These are phyloP conservation scores for Cyprinodon variegatus DNA, from an alignment of 2,113 vertebrate species.

Conservation along the genomic window DNA sequence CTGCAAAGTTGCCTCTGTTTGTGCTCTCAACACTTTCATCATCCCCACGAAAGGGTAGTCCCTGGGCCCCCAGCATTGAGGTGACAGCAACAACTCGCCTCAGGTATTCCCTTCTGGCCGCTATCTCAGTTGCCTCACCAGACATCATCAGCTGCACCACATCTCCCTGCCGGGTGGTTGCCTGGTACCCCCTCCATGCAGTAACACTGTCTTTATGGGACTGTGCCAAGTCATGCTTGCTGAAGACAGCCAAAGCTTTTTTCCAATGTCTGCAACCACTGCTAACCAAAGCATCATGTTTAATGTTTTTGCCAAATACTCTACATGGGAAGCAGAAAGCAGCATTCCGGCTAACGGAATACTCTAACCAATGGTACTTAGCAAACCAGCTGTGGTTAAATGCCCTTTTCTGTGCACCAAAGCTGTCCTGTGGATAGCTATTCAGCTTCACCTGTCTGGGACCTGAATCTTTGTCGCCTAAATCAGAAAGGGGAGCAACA, in stretches of 20 bases:
- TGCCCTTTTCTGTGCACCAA: slow-evolving; percentile 1
- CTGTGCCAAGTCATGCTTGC: neutral
- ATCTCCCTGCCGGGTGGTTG: neutral
- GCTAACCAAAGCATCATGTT: no score
- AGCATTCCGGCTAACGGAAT: neutral
- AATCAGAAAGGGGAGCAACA: neutral
- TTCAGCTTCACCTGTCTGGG: slow-evolving; percentile 3
- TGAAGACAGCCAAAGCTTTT: neutral
- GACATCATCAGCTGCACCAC: neutral
- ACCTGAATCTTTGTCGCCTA: neutral
- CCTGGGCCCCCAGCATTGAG: neutral
- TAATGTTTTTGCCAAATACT: neutral
- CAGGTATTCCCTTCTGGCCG: neutral
- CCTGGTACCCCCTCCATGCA: neutral
- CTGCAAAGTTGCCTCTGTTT: no score
- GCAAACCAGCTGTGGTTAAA: neutral
- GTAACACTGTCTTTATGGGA: slow-evolving; percentile 1
- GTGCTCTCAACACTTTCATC: no score
- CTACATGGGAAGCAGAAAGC: no score
- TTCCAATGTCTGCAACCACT: neutral
- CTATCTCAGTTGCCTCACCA: neutral
- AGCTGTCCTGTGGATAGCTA: neutral
- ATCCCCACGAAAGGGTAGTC: neutral
- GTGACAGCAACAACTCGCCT: neutral
- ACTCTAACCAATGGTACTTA: neutral